Conservation (phyloP, 2,113 vertebrate genomes). For the Cyphomyrus discorhynchus region DNA sequence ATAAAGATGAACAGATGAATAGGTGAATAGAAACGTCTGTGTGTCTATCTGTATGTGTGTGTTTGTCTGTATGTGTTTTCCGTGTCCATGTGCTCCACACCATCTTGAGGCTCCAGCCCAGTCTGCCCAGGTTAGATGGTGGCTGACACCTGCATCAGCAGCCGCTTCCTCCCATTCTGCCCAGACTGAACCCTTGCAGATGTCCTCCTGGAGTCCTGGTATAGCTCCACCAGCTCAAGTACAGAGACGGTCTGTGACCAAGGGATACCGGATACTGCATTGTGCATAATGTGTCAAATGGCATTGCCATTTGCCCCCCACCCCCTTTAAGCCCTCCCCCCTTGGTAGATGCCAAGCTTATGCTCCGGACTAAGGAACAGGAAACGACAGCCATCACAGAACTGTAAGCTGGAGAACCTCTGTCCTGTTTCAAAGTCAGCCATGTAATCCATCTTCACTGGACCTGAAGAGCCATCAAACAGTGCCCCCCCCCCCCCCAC, state of each 20-base stretch:
- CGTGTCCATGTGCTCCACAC: neutral
- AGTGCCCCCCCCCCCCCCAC: neutral
- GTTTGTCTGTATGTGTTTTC: neutral
- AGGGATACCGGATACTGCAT: neutral
- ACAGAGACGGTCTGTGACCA: neutral
- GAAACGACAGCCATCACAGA: neutral
- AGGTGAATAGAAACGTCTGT: no score
- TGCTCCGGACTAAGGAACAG: neutral
- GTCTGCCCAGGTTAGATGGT: neutral
- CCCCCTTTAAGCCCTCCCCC: neutral
- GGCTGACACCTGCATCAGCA: neutral
- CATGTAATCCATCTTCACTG: conserved; percentile 11
- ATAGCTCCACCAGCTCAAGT: neutral
- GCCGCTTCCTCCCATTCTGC: neutral
- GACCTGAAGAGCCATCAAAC: conserved; percentile 14
- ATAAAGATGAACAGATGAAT: no score
- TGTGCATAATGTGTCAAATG: neutral
- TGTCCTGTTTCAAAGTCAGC: neutral
- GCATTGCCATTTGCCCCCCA: neutral
- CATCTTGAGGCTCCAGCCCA: neutral
- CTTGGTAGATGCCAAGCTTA: neutral
- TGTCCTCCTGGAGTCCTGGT: neutral
- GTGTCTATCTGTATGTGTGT: no score
- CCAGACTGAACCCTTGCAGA: neutral
- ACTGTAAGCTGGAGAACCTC: neutral